Conservation (phyloP, 35 echinoderm and acorn worm genomes). For the Apostichopus japonicus region DNA sequence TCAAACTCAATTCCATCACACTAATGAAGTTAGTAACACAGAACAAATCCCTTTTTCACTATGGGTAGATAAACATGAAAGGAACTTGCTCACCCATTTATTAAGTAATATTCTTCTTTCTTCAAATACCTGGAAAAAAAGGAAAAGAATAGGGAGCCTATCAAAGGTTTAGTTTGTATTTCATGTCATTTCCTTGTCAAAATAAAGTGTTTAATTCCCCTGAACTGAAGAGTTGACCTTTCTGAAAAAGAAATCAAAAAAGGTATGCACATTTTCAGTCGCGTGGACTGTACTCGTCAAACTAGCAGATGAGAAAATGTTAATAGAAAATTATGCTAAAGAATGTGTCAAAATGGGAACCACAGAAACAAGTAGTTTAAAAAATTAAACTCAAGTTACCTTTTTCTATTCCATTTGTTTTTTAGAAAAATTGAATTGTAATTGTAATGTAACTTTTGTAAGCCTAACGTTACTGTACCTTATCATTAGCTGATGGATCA, state of each 20-base stretch:
- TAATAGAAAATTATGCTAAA: background rate
- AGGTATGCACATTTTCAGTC: too few species aligned
- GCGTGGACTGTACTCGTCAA: too few species aligned
- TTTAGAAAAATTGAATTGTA: too few species aligned
- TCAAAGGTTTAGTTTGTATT: background rate
- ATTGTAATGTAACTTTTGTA: too few species aligned
- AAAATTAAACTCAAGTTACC: too few species aligned
- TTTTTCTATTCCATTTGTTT: too few species aligned
- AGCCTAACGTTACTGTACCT: background rate
- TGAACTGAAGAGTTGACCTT: background rate
- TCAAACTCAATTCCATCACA: too few species aligned
- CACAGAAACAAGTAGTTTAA: too few species aligned
- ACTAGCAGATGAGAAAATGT: too few species aligned
- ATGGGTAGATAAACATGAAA: background rate
- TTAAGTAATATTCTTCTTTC: constrained; percentile 80
- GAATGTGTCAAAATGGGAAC: background rate
- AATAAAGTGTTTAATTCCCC: background rate
- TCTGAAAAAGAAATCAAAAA: background rate
- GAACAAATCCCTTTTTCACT: too few species aligned
- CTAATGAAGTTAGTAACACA: too few species aligned
- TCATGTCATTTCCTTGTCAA: too few species aligned
- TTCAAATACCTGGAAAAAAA: constrained; percentile 79
- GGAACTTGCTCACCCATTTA: constrained; percentile 79
- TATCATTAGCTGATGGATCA: constrained; percentile 59
- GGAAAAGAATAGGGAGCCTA: background rate